These are phyloP conservation scores for Willowsia nigromaculata DNA, from an alignment of 2,888 invertebrate genomes.

Conservation along the genomic window DNA sequence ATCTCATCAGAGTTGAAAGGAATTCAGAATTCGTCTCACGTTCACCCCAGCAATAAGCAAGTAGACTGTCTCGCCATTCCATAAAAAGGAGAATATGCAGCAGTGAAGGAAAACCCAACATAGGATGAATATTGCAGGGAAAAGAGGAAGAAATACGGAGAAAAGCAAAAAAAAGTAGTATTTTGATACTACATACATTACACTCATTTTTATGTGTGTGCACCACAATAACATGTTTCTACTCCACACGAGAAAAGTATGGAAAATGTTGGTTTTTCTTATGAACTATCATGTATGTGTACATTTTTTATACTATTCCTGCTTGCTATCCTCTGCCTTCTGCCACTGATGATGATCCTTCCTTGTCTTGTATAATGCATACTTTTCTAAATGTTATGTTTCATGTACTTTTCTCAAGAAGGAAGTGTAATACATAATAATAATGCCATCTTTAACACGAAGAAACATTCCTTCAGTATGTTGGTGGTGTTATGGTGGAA, in stretches of 20 bases:
- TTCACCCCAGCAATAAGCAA: constrained; percentile 79
- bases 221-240: constrained; percentile 40
- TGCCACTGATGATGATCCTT: not conserved
- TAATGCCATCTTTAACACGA: constrained; percentile 55
- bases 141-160: constrained; percentile 39
- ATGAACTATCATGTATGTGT: constrained; percentile 42
- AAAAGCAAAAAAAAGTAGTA: not conserved
- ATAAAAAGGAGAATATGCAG: constrained; percentile 53
- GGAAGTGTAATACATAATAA: constrained; percentile 48
- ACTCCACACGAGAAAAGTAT: not conserved
- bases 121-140: constrained; percentile 79
- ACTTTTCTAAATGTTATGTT: constrained; percentile 43
- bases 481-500: constrained; percentile 1
- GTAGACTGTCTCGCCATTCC: constrained; percentile 72
- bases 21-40: constrained; percentile 78
- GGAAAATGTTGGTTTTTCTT: constrained; percentile 29
- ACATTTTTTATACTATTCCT: constrained; percentile 41
- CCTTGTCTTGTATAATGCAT: constrained; percentile 35
- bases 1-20: constrained; percentile 79
- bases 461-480: constrained; percentile 16
- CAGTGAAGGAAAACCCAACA: constrained; percentile 74
- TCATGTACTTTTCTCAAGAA: constrained; percentile 30
- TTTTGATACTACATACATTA: constrained; percentile 30
- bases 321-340: not conserved
- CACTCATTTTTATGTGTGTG: constrained; percentile 46